These are phyloP conservation scores for Phainopepla nitens DNA, from an alignment of 2,113 vertebrate genomes.

Conservation along the genomic window DNA sequence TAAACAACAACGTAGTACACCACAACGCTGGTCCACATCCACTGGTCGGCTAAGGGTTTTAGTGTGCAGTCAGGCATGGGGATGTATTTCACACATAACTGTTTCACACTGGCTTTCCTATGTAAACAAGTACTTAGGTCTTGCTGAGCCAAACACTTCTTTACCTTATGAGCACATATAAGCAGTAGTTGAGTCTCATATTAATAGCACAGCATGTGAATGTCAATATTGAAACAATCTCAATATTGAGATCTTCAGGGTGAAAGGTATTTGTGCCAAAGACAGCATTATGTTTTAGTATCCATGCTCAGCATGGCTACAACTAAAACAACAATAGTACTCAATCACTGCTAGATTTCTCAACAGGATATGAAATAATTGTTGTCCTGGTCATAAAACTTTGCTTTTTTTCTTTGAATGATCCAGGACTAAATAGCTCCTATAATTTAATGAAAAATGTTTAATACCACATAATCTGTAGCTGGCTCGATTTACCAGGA, in stretches of 20 bases:
- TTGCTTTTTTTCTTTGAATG: not conserved
- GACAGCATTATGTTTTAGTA: not conserved
- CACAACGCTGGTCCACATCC: not conserved
- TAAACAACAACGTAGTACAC: too few relatives aligned
- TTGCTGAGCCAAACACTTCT: not conserved
- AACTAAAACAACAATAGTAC: not conserved
- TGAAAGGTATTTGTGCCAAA: not conserved
- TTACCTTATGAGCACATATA: not conserved
- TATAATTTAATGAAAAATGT: not conserved
- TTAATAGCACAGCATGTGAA: not conserved
- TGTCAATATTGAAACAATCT: not conserved
- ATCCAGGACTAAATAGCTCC: not conserved
- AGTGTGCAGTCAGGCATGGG: not conserved
- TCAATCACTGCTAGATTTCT: not conserved
- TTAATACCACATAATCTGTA: not conserved
- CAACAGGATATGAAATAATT: not conserved
- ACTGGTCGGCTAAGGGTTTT: not conserved
- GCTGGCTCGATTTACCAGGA: not conserved
- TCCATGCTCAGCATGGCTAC: not conserved
- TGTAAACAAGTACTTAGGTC: not conserved
- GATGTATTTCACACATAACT: not conserved
- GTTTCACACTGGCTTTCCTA: not conserved
- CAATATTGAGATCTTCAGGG: not conserved
- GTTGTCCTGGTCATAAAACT: not conserved
- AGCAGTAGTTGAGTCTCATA: not conserved